Conservation (phyloP, 2,888 invertebrate genomes). For the Laspeyria flexula region DNA sequence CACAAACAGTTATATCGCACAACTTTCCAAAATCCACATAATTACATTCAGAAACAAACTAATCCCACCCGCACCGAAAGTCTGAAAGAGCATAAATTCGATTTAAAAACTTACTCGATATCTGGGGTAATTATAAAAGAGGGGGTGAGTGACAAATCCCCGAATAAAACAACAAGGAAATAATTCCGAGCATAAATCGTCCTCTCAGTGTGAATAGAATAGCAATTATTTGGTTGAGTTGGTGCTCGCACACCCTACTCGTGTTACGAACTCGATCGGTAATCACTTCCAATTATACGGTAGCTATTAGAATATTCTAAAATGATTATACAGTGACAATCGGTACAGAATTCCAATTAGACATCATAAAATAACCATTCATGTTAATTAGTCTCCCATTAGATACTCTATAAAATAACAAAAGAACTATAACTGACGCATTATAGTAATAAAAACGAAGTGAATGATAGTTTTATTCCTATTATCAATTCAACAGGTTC, state of each 20-base stretch:
- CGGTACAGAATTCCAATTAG: background rate
- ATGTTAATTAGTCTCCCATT: background rate
- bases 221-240: constrained; percentile 86
- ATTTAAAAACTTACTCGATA: constrained; percentile 81
- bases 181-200: constrained; percentile 84
- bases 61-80: constrained; percentile 66
- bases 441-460: background rate
- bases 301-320: background rate
- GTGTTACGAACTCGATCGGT: constrained; percentile 22
- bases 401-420: background rate
- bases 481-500: background rate
- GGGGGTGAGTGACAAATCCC: constrained; percentile 84
- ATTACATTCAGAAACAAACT: constrained; percentile 61
- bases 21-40: constrained; percentile 60
- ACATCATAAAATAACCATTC: background rate
- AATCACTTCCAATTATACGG: constrained; percentile 20
- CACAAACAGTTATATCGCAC: constrained; percentile 41
- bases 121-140: constrained; percentile 82
- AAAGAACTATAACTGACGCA: background rate
- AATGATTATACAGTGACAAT: background rate
- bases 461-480: background rate
- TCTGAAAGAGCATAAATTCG: constrained; percentile 66
- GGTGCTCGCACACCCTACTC: constrained; percentile 58
- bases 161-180: constrained; percentile 86
- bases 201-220: constrained; percentile 85